Conservation (phyloP, 1,140 invertebrate species). For the Orchestia grillus region DNA sequence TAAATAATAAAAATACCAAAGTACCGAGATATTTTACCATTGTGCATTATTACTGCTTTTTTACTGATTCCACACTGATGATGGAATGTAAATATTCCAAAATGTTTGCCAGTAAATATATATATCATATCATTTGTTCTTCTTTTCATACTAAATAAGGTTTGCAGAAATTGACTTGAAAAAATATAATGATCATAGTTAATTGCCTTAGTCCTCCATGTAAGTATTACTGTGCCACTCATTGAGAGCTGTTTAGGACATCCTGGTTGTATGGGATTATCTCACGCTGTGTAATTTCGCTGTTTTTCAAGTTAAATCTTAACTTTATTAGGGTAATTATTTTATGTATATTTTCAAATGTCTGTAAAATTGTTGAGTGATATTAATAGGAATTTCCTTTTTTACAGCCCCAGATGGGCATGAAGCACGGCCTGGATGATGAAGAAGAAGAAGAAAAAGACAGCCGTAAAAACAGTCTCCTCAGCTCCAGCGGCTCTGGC, state of each 20-base stretch:
- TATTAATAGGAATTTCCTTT: neutral
- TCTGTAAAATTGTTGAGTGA: neutral
- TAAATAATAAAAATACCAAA: too few relatives aligned
- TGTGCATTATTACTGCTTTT: too few relatives aligned
- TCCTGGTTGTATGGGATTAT: neutral
- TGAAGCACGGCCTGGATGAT: slow-evolving; percentile 40
- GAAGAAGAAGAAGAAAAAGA: neutral
- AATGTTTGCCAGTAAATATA: too few relatives aligned
- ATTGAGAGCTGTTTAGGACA: neutral
- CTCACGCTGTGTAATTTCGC: neutral
- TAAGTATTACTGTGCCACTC: too few relatives aligned
- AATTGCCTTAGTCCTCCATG: too few relatives aligned
- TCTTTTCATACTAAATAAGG: too few relatives aligned
- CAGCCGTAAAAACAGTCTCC: neutral
- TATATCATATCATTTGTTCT: too few relatives aligned
- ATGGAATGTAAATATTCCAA: too few relatives aligned
- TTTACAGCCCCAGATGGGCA: slow-evolving; percentile 20
- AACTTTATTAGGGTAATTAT: neutral
- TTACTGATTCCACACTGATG: too few relatives aligned
- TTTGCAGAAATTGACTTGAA: too few relatives aligned
- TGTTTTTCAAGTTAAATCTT: neutral
- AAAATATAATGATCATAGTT: too few relatives aligned
- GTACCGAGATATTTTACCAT: too few relatives aligned
- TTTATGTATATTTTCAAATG: neutral
- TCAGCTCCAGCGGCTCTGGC: slow-evolving; percentile 2